Evolutionary conservation across 1,140 invertebrate species (phyloP), one percentile per base, ranked within the genome.

Genomic region (Hylyphantes graminicola): DNA sequence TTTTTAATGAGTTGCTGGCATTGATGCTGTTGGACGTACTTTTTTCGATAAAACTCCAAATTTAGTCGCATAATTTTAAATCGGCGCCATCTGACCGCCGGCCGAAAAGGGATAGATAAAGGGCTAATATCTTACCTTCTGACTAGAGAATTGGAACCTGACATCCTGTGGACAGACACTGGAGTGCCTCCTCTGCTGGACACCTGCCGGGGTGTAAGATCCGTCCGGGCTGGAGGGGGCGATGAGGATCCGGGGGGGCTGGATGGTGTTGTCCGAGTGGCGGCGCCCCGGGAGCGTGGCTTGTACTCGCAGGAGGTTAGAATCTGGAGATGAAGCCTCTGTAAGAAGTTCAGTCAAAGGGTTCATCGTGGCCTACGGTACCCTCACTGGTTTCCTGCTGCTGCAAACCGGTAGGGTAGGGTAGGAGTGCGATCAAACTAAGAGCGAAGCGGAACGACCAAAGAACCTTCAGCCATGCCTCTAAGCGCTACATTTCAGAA

Each of bases 201-300:
- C 21, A 35, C 86, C 86, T 15, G 76, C 70, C 9, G 85, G 63
- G 10, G 86, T 81, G 21, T 85, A 67, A 10, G 84, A 82, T 48
- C 77, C 85, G 48, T 85, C 85, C 7, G 86, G 86, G 21, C 86
- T 86, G 3, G 76, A 86, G 48, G 87, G 87, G 19, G 87, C 87
- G 7, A 88, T 86, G 51, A 88, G 80, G 68, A 88, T 96, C 12
- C 95, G 95, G 35, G 95, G 94, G 93, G 96, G 96, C 78, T 89
- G 88, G 86, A 97, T 90, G 55, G 95, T 96, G 89, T 97, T 97
- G 90, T 97, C 96, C 7, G 95, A 96, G n/a, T 96, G 92, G 55
- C 96, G 93, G 68, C 96, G 93, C 88, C 93, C 95, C 15, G 88
- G 89, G 19, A 94, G 93, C 2, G 93, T 93, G 87, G 93, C 95